Evolutionary conservation across 1,140 invertebrate species (phyloP).

Genomic region (Euwallacea similis): DNA sequence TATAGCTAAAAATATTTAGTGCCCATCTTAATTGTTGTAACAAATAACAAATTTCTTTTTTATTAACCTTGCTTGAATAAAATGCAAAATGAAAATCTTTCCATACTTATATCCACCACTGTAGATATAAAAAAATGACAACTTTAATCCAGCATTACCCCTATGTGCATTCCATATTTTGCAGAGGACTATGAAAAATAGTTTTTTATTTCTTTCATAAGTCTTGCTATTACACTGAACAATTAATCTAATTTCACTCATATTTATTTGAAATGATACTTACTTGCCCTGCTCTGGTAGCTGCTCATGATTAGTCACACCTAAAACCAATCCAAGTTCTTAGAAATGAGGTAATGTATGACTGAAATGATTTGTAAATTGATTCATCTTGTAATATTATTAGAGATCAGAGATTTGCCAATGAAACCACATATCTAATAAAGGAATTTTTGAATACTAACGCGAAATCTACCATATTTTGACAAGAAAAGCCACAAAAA

Average conservation of each 20-base stretch:
- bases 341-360: conserved; percentile 16
- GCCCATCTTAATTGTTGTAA: too few species aligned
- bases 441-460: conserved; percentile 6
- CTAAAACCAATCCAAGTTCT: conserved; percentile 39
- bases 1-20: too few species aligned
- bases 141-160: too few species aligned
- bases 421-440: neutral
- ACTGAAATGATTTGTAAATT: neutral
- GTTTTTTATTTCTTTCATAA: too few species aligned
- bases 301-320: conserved; percentile 63
- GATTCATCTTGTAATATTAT: neutral
- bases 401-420: neutral
- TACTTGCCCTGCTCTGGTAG: conserved; percentile 79
- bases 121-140: too few species aligned
- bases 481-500: conserved; percentile 15
- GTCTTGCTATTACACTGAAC: neutral
- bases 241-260: neutral
- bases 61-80: too few species aligned
- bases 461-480: conserved; percentile 12
- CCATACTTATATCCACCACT: too few species aligned
- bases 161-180: too few species aligned
- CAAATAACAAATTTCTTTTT: too few species aligned
- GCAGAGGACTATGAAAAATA: too few species aligned
- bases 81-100: too few species aligned
- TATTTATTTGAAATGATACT: conserved; percentile 53